Base-by-base conservation (phyloP, 1,140 invertebrate species). In the Drosophila orena region DNA sequence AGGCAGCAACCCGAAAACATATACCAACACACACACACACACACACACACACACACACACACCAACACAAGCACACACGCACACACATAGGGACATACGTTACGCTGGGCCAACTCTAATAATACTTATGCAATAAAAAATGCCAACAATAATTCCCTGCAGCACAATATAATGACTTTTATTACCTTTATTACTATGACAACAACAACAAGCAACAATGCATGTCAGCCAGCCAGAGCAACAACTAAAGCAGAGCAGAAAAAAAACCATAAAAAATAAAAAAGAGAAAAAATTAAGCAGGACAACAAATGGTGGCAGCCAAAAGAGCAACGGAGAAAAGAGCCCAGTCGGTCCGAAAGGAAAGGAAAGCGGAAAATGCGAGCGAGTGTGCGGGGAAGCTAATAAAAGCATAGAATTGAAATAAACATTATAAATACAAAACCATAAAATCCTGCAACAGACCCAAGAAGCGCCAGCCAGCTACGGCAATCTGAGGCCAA, bases 341-440 rank as follows among this genome's bases (percentile, higher is more conserved):
- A 61, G 53, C 46, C 58, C 46, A 57, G 24, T 22, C 54, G 15
- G 34, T 22, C 24, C 20, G 30, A 22, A 72, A 35, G 17, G 30
- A 22, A 72, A 35, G 17, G 34, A 49, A 53, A 73, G 54, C 49
- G 49, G 43, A 14, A 70, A 61, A 50, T 55, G 56, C 52, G 47
- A 71, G 47, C 38, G 77, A 43, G 38, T 57, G 30, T 2, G 35
- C 1, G 11, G 50, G 55, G 60, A 56, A 64, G 81, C 81, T 77
- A 88, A 86, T 86, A 86, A 79, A 81, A 77, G 74, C 74, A 78
- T 66, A 66, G 58, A 88, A 86, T 88, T 81, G 83, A 75, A 88
- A 88, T 86, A 81, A 86, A 88, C 81, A 86, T 86, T 86, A 86
- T 88, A 86, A 86, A 88, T 81, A 86, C 65, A 88, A 88, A 88